These are phyloP conservation scores for Diorhabda carinulata DNA, from an alignment of 1,140 invertebrate species.

Conservation along the genomic window DNA sequence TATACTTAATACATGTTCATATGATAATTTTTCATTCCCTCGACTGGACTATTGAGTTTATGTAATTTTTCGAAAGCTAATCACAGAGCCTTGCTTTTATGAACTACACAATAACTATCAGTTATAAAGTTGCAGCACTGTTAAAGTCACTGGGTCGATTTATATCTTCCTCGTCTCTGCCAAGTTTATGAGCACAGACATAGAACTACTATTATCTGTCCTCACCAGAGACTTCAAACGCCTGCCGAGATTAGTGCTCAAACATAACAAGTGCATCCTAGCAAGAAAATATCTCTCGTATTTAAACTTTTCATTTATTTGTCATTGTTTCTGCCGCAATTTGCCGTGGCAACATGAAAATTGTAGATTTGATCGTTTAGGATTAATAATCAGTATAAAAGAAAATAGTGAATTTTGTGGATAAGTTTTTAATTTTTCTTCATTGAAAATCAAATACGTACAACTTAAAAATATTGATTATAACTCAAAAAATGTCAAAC, in stretches of 20 bases:
- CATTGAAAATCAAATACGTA: too few species aligned
- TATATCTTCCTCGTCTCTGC: constrained; percentile 38
- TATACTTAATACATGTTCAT: too few species aligned
- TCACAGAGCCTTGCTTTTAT: constrained; percentile 29
- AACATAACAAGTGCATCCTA: constrained; percentile 6
- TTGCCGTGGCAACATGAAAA: too few species aligned
- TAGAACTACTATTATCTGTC: constrained; percentile 31
- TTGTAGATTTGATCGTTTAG: too few species aligned
- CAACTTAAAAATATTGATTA: too few species aligned
- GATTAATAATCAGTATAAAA: too few species aligned
- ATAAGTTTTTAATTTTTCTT: too few species aligned
- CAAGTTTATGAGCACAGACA: constrained; percentile 31
- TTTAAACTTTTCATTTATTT: background rate
- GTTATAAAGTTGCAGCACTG: constrained; percentile 32
- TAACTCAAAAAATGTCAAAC: too few species aligned
- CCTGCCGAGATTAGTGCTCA: constrained; percentile 6
- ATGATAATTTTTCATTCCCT: too few species aligned
- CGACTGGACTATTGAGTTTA: constrained; percentile 20
- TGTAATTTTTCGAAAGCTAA: constrained; percentile 26
- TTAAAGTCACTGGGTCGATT: constrained; percentile 38
- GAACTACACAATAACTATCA: constrained; percentile 30
- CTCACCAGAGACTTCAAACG: constrained; percentile 27
- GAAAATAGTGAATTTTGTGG: too few species aligned
- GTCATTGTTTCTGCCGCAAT: too few species aligned
- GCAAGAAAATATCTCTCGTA: constrained; percentile 6